Conservation (phyloP, 2,113 vertebrate species). For the Syngnathus floridae region DNA sequence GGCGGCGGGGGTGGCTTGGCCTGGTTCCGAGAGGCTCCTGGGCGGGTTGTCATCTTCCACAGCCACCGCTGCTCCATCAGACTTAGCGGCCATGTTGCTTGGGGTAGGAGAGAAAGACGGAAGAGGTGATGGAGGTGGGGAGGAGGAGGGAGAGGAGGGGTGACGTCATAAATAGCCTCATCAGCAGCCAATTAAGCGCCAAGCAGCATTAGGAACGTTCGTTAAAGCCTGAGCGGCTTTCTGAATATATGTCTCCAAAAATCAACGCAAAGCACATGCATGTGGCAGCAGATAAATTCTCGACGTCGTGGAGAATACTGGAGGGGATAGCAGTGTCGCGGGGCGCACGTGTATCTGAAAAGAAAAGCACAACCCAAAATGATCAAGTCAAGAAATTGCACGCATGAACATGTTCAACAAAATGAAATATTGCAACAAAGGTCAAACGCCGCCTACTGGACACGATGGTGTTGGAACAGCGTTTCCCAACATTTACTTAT, state of each 20-base stretch:
- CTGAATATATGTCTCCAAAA: neutral
- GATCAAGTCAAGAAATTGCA: neutral
- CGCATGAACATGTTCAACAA: neutral
- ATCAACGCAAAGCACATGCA: neutral
- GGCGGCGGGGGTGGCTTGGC: conserved; percentile 52
- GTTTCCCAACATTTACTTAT: neutral
- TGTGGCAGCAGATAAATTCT: neutral
- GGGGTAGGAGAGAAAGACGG: conserved; percentile 65
- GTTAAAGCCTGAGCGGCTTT: neutral
- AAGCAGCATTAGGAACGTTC: conserved; percentile 28
- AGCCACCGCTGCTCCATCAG: conserved; percentile 83
- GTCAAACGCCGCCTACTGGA: neutral
- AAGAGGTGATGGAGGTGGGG: conserved; percentile 50
- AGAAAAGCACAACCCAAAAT: neutral
- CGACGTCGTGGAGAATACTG: neutral
- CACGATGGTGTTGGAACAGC: neutral
- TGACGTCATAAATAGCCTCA: conserved; percentile 71
- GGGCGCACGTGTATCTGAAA: neutral
- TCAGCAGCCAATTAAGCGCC: conserved; percentile 65
- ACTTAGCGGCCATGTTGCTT: conserved; percentile 98
- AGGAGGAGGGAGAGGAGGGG: conserved; percentile 49
- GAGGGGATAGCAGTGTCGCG: neutral
- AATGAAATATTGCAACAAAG: neutral
- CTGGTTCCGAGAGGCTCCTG: conserved; percentile 62
- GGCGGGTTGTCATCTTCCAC: conserved; percentile 69